Evolutionary conservation across 2,113 vertebrate species (phyloP), one percentile per base, ranked within the genome.

Genomic region (Kryptolebias marmoratus): DNA sequence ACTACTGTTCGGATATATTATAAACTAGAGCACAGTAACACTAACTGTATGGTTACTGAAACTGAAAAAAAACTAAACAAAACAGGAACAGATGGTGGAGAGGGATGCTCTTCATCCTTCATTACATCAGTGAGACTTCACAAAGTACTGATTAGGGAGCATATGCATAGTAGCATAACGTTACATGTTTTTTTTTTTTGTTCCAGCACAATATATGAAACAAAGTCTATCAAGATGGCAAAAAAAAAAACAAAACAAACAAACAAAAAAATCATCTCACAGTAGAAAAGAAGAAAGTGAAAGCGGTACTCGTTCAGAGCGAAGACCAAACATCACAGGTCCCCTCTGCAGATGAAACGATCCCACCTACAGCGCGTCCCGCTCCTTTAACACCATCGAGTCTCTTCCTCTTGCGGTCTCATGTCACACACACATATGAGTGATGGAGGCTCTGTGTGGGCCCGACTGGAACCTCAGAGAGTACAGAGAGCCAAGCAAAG

Each of bases 401-500:
- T 64, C 67, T 48, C 63, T 68, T 18, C 18, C 70, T 52, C 27
- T 57, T 13, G 14, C 42, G 49, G 75, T 73, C 71, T 77, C 79
- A 76, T 64, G 61, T 77, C 64, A 73, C 62, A 68, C 52, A 84
- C 77, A 83, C 56, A 50, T 65, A 76, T 59, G 68, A 77, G 79
- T 83, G 83, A 83, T 59, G 5, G 71, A 73, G 67, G 76, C 64
- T 80, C 69, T 44, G 56, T 57, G 79, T 60, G 14, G 36, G 42
- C 50, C 78, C 18, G 11, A 64, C 62, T 1, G 65, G 58, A 82
- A 73, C 80, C 69, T 66, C 36, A 1, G 60, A 77, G 69, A 77
- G 78, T 78, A 79, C 82, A 84, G 77, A 86, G 82, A 90, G 67
- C 83, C 79, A 68, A 83, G 65, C 69, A 91, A 82, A 87, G 73